Evolutionary conservation across 2,113 vertebrate species (phyloP).

Genomic region (Cebus imitator): DNA sequence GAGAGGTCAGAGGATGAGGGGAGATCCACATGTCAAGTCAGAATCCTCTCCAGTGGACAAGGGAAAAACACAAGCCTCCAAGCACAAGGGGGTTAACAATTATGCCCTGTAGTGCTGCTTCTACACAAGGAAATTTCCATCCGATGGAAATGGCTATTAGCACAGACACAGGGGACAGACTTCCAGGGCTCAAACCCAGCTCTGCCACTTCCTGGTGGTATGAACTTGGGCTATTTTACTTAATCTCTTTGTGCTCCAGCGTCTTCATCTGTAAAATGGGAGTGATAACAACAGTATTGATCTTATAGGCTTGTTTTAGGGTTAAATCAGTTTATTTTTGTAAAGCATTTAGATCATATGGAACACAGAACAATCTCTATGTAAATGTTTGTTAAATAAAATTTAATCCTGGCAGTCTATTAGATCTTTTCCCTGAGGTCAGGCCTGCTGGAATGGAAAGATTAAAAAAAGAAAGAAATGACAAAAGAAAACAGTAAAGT

Average conservation of each 20-base stretch:
- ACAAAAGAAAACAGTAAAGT: constrained; percentile 41
- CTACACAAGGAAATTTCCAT: background rate
- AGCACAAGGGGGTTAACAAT: background rate
- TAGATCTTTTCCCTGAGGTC: constrained; percentile 46
- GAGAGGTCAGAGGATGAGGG: background rate
- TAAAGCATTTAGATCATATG: background rate
- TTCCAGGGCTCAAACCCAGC: background rate
- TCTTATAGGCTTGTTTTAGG: background rate
- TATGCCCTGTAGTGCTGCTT: background rate
- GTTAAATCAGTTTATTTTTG: background rate
- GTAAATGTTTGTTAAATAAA: constrained; percentile 61
- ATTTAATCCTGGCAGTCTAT: constrained; percentile 22
- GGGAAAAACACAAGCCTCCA: background rate
- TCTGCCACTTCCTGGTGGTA: background rate
- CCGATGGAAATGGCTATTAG: background rate
- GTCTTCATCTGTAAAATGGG: background rate
- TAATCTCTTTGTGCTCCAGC: background rate
- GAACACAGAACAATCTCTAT: background rate
- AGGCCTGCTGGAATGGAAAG: background rate
- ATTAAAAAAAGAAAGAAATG: constrained; percentile 33
- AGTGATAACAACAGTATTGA: background rate
- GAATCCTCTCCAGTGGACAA: background rate
- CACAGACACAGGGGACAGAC: background rate
- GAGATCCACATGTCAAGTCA: background rate
- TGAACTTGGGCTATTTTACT: background rate